Evolutionary conservation across 2,113 vertebrate species (phyloP).

Genomic region (Lethenteron reissneri): DNA sequence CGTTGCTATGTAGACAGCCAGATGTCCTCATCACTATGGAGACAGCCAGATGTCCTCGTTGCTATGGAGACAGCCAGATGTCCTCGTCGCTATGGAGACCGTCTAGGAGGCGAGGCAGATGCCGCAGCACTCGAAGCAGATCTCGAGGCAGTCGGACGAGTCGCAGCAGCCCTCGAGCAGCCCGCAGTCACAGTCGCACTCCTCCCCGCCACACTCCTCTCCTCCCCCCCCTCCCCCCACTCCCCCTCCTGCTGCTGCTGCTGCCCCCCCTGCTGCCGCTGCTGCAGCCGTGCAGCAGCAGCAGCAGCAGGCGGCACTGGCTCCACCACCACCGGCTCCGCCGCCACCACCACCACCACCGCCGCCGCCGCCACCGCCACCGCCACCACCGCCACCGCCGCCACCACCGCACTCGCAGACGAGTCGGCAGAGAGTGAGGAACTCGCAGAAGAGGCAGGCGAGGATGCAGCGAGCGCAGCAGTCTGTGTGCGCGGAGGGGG

Average conservation of each 20-base stretch:
- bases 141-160: conserved; percentile 94
- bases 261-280: conserved; percentile 33
- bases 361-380: conserved; percentile 22
- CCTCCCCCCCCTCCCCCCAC: conserved; percentile 17
- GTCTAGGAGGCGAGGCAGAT: conserved; percentile 92
- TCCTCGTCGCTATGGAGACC: no score
- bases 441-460: conserved; percentile 95
- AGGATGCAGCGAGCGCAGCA: conserved; percentile 96
- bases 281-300: conserved; percentile 76
- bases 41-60: no score
- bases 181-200: conserved; percentile 96
- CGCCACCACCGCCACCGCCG: not conserved
- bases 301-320: conserved; percentile 33
- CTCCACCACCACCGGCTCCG: not conserved
- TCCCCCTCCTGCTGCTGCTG: no score
- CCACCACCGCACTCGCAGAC: conserved; percentile 50
- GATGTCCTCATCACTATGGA: no score
- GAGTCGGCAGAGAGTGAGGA: conserved; percentile 85
- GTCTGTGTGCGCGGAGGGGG: conserved; percentile 23
- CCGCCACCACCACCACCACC: not conserved
- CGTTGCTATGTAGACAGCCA: no score
- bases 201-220: conserved; percentile 72
- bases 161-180: conserved; percentile 97
- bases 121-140: conserved; percentile 98
- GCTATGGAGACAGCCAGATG: no score